These are phyloP conservation scores for Lagopus muta DNA, from an alignment of 2,113 vertebrate genomes.

Conservation along the genomic window DNA sequence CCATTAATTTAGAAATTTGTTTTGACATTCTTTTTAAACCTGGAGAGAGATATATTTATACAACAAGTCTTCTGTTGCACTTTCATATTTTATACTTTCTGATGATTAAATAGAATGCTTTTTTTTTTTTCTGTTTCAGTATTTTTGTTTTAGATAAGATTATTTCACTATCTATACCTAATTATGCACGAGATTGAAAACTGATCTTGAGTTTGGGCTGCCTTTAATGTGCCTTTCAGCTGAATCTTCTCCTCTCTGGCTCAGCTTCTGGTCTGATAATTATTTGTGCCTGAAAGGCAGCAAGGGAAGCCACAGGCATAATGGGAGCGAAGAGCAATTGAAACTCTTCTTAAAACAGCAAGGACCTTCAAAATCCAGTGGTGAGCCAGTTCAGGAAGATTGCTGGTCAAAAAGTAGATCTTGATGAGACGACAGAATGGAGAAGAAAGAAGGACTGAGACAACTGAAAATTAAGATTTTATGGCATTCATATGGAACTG, in stretches of 20 bases:
- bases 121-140: neutral
- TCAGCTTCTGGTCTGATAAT: neutral
- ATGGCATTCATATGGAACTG: neutral
- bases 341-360: neutral
- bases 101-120: neutral
- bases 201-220: neutral
- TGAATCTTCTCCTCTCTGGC: neutral
- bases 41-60: neutral
- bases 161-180: neutral
- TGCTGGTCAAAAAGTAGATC: neutral
- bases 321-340: neutral
- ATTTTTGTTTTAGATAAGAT: neutral
- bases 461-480: neutral
- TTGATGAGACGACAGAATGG: rapidly evolving
- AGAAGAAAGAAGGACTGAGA: neutral
- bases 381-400: neutral
- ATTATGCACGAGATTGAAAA: neutral
- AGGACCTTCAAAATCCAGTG: neutral
- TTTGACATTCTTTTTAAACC: neutral
- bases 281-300: neutral
- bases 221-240: neutral
- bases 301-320: neutral
- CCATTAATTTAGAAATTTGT: neutral
- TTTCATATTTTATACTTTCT: neutral
- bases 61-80: neutral